Conservation (phyloP, 2,888 invertebrate species). For the Candidula unifasciata region DNA sequence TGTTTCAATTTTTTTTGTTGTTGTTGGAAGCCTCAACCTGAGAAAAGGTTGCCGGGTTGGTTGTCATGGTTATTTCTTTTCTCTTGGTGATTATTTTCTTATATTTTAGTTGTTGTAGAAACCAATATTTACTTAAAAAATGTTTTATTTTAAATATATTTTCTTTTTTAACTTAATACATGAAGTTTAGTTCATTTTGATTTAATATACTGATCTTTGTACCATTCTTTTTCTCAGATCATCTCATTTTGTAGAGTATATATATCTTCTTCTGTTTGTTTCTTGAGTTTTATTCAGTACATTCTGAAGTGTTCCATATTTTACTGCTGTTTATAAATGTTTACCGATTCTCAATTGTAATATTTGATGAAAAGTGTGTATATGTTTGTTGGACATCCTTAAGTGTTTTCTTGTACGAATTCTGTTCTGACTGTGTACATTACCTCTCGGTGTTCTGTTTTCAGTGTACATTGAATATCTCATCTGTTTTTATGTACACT, state of each 20-base stretch:
- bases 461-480: no score
- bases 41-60: background rate
- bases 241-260: background rate
- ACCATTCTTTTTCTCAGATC: background rate
- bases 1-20: background rate
- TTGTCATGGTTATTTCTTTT: background rate
- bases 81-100: conserved; percentile 1
- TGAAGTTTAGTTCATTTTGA: background rate
- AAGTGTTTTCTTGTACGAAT: background rate
- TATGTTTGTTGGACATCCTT: conserved; percentile 5
- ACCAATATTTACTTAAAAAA: background rate
- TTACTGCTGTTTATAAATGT: conserved; percentile 15
- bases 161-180: background rate
- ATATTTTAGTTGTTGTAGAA: background rate
- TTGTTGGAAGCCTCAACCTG: background rate
- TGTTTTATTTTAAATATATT: background rate
- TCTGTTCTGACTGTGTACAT: background rate
- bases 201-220: background rate
- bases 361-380: conserved; percentile 14
- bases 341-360: no score
- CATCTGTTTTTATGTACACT: background rate
- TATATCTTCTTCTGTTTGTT: background rate
- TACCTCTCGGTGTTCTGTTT: no score
- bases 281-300: background rate
- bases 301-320: conserved; percentile 5